These are phyloP conservation scores for Periophthalmus modestus DNA, from an alignment of 2,113 vertebrate genomes.

Conservation along the genomic window DNA sequence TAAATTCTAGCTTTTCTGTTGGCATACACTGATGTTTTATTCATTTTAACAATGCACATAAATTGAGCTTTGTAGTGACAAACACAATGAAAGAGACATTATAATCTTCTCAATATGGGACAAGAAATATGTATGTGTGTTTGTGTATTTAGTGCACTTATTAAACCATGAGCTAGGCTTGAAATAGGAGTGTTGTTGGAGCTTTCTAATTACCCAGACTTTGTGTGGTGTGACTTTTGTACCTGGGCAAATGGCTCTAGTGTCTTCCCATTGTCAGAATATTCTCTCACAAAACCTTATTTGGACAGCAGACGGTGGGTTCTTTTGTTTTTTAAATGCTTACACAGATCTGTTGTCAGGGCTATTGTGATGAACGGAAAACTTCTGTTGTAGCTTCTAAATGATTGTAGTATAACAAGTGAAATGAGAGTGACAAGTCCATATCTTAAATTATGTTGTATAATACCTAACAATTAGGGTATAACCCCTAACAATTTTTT, in stretches of 20 bases:
- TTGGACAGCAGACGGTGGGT: conserved; percentile 53
- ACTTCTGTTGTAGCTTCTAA: conserved; percentile 62
- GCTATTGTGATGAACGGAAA: conserved; percentile 53
- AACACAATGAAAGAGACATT: conserved; percentile 69
- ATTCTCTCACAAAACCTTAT: conserved; percentile 66
- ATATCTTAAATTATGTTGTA: conserved; percentile 72
- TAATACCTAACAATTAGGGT: conserved; percentile 70
- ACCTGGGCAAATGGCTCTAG: conserved; percentile 70
- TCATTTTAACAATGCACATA: conserved; percentile 67
- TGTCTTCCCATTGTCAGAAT: conserved; percentile 73
- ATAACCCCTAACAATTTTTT: conserved; percentile 72
- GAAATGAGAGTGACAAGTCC: conserved; percentile 66
- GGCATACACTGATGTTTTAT: conserved; percentile 73
- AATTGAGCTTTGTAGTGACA: conserved; percentile 67
- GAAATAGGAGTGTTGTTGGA: conserved; percentile 81
- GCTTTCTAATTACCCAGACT: conserved; percentile 78
- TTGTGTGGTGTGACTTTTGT: conserved; percentile 81
- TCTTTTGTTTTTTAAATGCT: conserved; percentile 62
- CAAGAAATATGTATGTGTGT: conserved; percentile 70
- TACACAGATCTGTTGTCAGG: conserved; percentile 39
- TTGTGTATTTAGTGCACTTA: conserved; percentile 80
- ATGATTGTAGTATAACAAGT: conserved; percentile 60
- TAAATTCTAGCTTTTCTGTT: conserved; percentile 60
- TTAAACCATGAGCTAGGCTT: conserved; percentile 82
- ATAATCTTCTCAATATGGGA: conserved; percentile 68